Conservation (phyloP, 2,113 vertebrate species). For the Sus scrofa region T2T-Sscrofa CM000824.6:50255001-50255500, state of each 20-base stretch:
- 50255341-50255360: too few species aligned
- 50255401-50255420: too few species aligned
- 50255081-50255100: neutral
- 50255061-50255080: neutral
- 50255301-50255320: too few species aligned
- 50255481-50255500: too few species aligned
- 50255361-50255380: too few species aligned
- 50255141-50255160: constrained; percentile 18
- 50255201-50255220: neutral
- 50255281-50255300: too few species aligned
- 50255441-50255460: too few species aligned
- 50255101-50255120: neutral
- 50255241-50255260: neutral
- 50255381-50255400: too few species aligned
- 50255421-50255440: too few species aligned
- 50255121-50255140: neutral
- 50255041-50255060: neutral
- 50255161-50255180: constrained; percentile 59
- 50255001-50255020: too few species aligned
- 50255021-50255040: neutral
- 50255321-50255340: too few species aligned
- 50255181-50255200: constrained; percentile 1
- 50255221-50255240: neutral
- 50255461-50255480: too few species aligned
- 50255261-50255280: neutral